Conservation (phyloP, 2,888 invertebrate genomes). For the Meteorus colon region DNA sequence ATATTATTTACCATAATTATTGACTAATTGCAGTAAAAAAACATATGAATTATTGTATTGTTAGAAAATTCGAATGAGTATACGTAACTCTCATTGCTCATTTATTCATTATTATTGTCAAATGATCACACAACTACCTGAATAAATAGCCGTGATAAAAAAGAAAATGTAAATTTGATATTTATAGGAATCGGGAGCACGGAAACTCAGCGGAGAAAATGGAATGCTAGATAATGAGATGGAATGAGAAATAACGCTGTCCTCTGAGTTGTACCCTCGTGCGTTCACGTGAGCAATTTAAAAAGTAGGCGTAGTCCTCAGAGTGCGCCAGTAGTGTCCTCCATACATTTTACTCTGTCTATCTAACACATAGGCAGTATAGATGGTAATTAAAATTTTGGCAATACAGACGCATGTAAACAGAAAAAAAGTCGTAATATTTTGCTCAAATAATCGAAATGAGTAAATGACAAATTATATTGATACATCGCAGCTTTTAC, state of each 20-base stretch:
- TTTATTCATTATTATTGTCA: constrained; percentile 12
- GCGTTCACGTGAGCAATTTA: constrained; percentile 68
- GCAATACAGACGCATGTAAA: no score
- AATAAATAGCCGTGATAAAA: not conserved
- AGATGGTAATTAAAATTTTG: no score
- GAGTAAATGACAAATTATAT: not conserved
- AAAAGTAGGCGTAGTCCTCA: constrained; percentile 70
- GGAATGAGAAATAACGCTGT: constrained; percentile 3
- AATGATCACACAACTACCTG: not conserved
- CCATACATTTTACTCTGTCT: constrained; percentile 8
- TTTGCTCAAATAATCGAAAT: not conserved
- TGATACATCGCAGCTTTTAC: not conserved
- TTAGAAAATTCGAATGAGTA: constrained; percentile 5
- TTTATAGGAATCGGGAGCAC: no score
- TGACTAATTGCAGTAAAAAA: not conserved
- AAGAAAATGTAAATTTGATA: not conserved
- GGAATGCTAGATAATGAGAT: not conserved
- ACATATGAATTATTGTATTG: not conserved
- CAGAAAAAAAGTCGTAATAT: not conserved
- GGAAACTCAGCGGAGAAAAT: not conserved
- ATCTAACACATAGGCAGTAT: constrained; percentile 18
- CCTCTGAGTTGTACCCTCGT: constrained; percentile 39
- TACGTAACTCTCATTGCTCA: constrained; percentile 36
- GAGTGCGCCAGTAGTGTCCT: constrained; percentile 47
- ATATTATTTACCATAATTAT: not conserved